These are phyloP conservation scores for Sylvia borin DNA, from an alignment of 2,797 vertebrate species.

Conservation along the genomic window DNA sequence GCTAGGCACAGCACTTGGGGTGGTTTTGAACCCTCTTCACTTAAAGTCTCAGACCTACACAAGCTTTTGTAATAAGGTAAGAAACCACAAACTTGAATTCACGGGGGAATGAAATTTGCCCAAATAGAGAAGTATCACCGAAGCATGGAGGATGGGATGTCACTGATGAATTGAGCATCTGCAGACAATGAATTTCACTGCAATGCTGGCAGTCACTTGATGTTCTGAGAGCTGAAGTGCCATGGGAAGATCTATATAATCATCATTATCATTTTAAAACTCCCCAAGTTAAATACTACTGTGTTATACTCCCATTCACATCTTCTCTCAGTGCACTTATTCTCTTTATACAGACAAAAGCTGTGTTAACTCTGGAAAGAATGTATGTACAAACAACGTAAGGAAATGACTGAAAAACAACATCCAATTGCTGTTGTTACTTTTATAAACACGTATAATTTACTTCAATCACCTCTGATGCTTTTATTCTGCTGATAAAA, in stretches of 20 bases:
- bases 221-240: background rate
- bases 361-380: background rate
- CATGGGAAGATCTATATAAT: background rate
- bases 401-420: background rate
- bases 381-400: background rate
- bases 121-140: background rate
- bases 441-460: slow-evolving; percentile 27
- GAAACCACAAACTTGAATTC: background rate
- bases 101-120: background rate
- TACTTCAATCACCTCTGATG: slow-evolving; percentile 50
- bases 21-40: background rate
- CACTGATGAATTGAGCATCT: background rate
- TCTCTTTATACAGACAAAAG: background rate
- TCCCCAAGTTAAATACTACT: background rate
- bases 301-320: background rate
- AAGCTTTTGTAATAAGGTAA: background rate
- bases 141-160: background rate
- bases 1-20: background rate
- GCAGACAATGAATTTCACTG: background rate
- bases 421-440: slow-evolving; percentile 22
- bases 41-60: background rate
- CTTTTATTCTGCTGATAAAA: slow-evolving; percentile 56
- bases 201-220: background rate
- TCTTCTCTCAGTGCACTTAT: background rate
- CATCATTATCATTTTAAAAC: background rate